Base-by-base conservation (phyloP, 1,140 invertebrate genomes). In the Eupristina koningsbergeri region DNA sequence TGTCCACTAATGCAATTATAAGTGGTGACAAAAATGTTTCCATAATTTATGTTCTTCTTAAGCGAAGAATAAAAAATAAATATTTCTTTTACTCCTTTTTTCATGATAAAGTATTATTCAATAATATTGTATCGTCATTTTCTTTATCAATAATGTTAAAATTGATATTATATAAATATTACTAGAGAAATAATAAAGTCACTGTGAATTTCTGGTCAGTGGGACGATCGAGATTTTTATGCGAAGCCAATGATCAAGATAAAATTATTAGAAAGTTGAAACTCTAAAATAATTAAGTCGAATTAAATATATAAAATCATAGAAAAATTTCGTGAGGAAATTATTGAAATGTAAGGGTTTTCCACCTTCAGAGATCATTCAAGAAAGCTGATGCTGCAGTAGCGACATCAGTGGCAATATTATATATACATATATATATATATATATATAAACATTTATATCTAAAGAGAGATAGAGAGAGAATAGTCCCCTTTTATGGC, bases 401-500 rank as follows among this genome's bases (percentile, higher is more conserved):
- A 34, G 29, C 53, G 53, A 58, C 53, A 58, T 19, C 22, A 58
- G 53, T 22, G 26, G 13, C 61, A 64, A 64, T 64, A 31, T 11
- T 8, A 64, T 31, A 64, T 29, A 45, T 7, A 45, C 11, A 7
- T 45, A 45, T 45, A 11, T 45, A 45, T 45, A 45, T 45, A 45
- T 45, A 45, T 45, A 45, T 45, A 63, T 29, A 29, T 34, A 64
- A 71, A 53, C n/a, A 71, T n/a, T n/a, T n/a, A n/a, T n/a, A n/a
- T n/a, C n/a, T n/a, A n/a, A n/a, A n/a, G n/a, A n/a, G n/a, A n/a
- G n/a, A n/a, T n/a, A n/a, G n/a, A n/a, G n/a, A 15, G 22, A 22
- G 19, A 41, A 63, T 77, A 34, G 29, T 61, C 45, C 64, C 78
- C 78, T 80, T 71, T 75, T 39, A 71, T 69, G 45, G 7, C 22